A percentile compares a stretch with the other conserved stretches of the same genome.
Conservation (phyloP, 2,797 vertebrate species). For the Rhyacichthys aspro region DNA sequence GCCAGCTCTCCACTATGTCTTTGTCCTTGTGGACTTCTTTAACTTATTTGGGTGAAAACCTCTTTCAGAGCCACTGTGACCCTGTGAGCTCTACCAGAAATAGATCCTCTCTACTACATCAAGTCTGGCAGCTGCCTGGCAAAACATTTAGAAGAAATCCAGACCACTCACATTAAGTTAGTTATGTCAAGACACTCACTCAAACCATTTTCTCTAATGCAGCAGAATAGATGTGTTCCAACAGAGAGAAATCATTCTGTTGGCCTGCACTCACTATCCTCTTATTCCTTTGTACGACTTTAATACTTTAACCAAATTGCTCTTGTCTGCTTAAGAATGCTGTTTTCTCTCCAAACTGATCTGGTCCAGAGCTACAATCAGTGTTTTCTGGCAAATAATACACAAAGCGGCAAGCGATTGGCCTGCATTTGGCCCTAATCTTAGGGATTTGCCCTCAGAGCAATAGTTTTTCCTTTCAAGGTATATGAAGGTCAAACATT, state of each 20-base stretch:
- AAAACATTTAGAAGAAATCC: constrained; percentile 44
- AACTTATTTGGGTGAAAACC: constrained; percentile 25
- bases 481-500: constrained; percentile 35
- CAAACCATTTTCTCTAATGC: constrained; percentile 51
- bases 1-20: constrained; percentile 6
- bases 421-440: constrained; percentile 29
- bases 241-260: constrained; percentile 16
- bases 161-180: constrained; percentile 56
- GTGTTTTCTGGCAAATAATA: constrained; percentile 25
- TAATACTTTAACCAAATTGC: too few relatives aligned
- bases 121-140: constrained; percentile 14
- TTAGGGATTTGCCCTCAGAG: constrained; percentile 30
- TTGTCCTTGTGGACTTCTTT: constrained; percentile 22
- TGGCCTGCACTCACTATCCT: constrained; percentile 27
- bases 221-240: constrained; percentile 29
- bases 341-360: constrained; percentile 16
- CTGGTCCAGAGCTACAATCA: neutral
- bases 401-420: constrained; percentile 7
- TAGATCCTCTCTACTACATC: constrained; percentile 27
- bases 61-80: constrained; percentile 30
- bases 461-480: constrained; percentile 33
- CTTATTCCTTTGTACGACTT: constrained; percentile 19
- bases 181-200: constrained; percentile 52
- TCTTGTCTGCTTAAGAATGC: constrained; percentile 14
- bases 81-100: constrained; percentile 31